Evolutionary conservation across 2,888 invertebrate genomes (phyloP).

Genomic region (Thelaira solivaga): DNA sequence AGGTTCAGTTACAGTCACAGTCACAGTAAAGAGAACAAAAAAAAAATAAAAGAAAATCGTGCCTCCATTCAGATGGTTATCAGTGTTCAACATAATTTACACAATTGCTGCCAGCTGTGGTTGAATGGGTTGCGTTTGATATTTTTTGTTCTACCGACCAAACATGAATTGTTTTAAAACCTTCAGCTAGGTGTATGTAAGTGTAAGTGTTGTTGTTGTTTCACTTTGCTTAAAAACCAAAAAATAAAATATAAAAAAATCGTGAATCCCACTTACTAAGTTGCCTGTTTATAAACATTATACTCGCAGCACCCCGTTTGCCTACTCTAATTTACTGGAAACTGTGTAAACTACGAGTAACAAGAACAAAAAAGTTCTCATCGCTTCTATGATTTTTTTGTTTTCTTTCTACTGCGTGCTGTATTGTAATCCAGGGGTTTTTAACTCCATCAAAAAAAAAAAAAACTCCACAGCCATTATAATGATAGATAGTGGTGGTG

Average conservation of each 20-base stretch:
- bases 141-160: slow-evolving; percentile 22
- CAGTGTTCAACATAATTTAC: slow-evolving; percentile 70
- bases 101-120: slow-evolving; percentile 69
- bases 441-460: slow-evolving; percentile 29
- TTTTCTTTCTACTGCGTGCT: slow-evolving; percentile 41
- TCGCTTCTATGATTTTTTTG: slow-evolving; percentile 42
- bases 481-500: slow-evolving; percentile 24
- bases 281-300: slow-evolving; percentile 29
- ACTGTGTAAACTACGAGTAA: slow-evolving; percentile 3
- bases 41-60: slow-evolving; percentile 39
- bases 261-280: slow-evolving; percentile 53
- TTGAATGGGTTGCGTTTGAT: slow-evolving; percentile 54
- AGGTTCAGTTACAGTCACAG: slow-evolving; percentile 24
- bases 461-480: slow-evolving; percentile 35
- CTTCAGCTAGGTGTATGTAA: slow-evolving; percentile 28
- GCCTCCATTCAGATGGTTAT: slow-evolving; percentile 67
- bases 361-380: slow-evolving; percentile 18
- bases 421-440: slow-evolving; percentile 23
- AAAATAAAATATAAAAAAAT: slow-evolving; percentile 14
- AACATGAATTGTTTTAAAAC: slow-evolving; percentile 56
- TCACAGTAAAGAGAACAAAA: neutral
- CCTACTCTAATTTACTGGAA: slow-evolving; percentile 54
- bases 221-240: neutral
- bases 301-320: slow-evolving; percentile 16
- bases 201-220: neutral